These are phyloP conservation scores for Cartodere bifasciata DNA, from an alignment of 2,888 invertebrate genomes.

Conservation along the genomic window DNA sequence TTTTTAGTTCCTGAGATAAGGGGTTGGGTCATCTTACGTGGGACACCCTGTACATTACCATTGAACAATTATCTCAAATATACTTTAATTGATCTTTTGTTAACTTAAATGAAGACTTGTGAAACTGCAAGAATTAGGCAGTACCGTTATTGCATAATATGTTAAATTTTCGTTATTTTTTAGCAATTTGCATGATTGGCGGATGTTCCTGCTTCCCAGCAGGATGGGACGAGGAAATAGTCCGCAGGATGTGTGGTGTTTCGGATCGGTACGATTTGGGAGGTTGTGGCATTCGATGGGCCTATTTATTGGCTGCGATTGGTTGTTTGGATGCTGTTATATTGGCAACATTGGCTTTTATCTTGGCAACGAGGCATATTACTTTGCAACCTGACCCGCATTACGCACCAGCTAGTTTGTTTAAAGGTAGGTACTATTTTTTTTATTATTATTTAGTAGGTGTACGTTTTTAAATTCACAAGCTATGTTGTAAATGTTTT, in stretches of 20 bases:
- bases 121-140: too few relatives aligned
- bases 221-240: conserved; percentile 77
- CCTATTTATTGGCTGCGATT: conserved; percentile 84
- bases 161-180: conserved; percentile 31
- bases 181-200: conserved; percentile 76
- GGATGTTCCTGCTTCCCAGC: conserved; percentile 84
- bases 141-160: too few relatives aligned
- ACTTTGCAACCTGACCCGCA: conserved; percentile 69
- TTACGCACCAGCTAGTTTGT: conserved; percentile 48
- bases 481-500: conserved; percentile 1
- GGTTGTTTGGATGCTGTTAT: conserved; percentile 77
- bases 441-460: too few relatives aligned
- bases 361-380: conserved; percentile 81
- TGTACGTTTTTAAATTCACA: too few relatives aligned
- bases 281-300: conserved; percentile 84
- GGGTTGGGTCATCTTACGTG: too few relatives aligned
- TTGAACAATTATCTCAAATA: too few relatives aligned
- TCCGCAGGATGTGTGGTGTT: conserved; percentile 76
- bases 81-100: too few relatives aligned
- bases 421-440: conserved; percentile 27
- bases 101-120: too few relatives aligned
- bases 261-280: conserved; percentile 69
- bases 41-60: too few relatives aligned
- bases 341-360: conserved; percentile 81
- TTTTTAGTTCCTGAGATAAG: too few relatives aligned